Base-by-base conservation (phyloP, 2,888 invertebrate species). In the Epistrophe eligans region DNA sequence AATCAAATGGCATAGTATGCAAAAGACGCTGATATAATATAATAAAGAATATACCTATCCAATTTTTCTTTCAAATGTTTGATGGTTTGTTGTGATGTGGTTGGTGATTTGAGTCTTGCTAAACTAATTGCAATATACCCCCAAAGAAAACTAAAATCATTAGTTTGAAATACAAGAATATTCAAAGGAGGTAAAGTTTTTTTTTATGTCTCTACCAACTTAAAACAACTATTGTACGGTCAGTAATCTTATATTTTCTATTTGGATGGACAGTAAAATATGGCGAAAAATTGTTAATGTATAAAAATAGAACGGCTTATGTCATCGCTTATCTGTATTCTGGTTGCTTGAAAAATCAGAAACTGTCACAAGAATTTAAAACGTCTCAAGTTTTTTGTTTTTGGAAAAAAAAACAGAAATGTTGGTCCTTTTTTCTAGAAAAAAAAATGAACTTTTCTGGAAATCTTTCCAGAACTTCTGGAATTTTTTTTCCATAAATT, bases 21-120 rank as follows among this genome's bases (percentile, higher is more conserved):
- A 66, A 62, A 50, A 50, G 24, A 40, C 0, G n/a, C 9, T 24
- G 15, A 58, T 57, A 32, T 8, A 13, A 45, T n/a, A 9, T 4
- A 1, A 32, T 32, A 35, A 71, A 13, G n/a, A 19, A 9, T 4
- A 10, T 13, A 24, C 11, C 5, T 67, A 24, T 48, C 64, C 52
- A 52, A 64, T 79, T 50, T 64, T 24, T 74, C 70, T 74, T 74
- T 76, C 19, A 55, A 66, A 60, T 50, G 45, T 43, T 52, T 58
- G 58, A 60, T 66, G 52, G 70, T 17, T 24, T 8, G 35, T 35
- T 17, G 32, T 66, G n/a, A n/a, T 50, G 28, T 15, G 35, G 48
- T 9, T 32, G 52, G 74, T 64, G 64, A 64, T 76, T 76, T 70
- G 50, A 8, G 17, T 13, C 1, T 19, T 19, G 40, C 4, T 28